Evolutionary conservation across 64 coral and sea anemone species (phyloP).

Genomic region (Actinia tenebrosa): DNA sequence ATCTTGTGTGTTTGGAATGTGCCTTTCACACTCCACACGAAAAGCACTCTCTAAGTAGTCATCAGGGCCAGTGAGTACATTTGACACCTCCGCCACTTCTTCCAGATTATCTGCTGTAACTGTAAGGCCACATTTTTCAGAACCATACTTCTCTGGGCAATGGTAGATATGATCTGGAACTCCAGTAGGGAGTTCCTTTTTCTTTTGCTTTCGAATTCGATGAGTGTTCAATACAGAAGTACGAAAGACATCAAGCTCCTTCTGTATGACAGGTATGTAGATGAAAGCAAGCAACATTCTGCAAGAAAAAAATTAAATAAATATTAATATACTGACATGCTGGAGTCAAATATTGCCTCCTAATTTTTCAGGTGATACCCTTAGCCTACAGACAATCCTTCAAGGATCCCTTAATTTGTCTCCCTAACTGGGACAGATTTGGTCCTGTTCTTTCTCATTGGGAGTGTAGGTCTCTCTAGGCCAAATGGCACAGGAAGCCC

Average conservation of each 20-base stretch:
- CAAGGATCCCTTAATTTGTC: not conserved
- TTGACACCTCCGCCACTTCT: slow-evolving; percentile 40
- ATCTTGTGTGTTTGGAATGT: slow-evolving; percentile 33
- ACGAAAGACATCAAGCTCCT: slow-evolving; percentile 32
- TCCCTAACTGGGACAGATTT: not conserved
- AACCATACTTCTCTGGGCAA: slow-evolving; percentile 29
- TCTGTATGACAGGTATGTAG: slow-evolving; percentile 33
- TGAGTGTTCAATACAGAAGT: slow-evolving; percentile 31
- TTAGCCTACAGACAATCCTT: slow-evolving; percentile 11
- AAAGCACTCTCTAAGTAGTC: slow-evolving; percentile 30
- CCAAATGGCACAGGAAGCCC: too few relatives aligned
- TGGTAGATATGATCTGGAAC: slow-evolving; percentile 34
- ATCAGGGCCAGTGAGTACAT: slow-evolving; percentile 27
- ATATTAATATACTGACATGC: not conserved
- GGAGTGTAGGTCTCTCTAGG: too few relatives aligned
- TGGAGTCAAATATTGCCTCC: not conserved
- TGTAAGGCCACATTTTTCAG: slow-evolving; percentile 37
- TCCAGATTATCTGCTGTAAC: slow-evolving; percentile 33
- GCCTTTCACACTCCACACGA: slow-evolving; percentile 34
- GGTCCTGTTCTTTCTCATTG: not conserved
- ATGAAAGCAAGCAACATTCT: slow-evolving; percentile 38
- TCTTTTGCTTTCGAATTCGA: slow-evolving; percentile 29
- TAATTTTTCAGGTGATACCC: slow-evolving; percentile 5
- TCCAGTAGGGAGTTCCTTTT: slow-evolving; percentile 34
- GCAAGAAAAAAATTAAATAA: slow-evolving; percentile 5